Evolutionary conservation across 1,140 invertebrate genomes (phyloP), one percentile per base, ranked within the genome.

Genomic region (Drosophila orena): DNA sequence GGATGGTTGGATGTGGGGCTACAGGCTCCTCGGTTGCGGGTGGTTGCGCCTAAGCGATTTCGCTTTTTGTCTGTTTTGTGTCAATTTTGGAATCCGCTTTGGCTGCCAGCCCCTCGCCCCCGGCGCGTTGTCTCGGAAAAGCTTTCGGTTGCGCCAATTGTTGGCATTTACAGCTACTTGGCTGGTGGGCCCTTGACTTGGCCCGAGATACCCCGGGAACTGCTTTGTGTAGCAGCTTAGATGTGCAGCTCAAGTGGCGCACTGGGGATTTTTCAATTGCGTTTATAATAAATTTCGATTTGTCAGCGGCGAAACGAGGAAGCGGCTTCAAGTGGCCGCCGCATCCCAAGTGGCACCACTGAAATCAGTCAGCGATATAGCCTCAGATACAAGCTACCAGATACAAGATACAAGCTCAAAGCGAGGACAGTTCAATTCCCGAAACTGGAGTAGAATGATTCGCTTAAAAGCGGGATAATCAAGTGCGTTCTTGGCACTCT

Each of bases 261-360:
- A 62, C 50, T 77, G 75, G 84, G 83, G 79, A 89, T 88, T 88
- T 89, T 79, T 89, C 83, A 88, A 88, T 89, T 89, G 83, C 84
- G 84, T 88, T 89, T 83, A 88, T 89, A 88, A 83, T 76, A 88
- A 77, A 88, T 89, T 88, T 88, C 84, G 83, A 88, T 88, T 89
- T 88, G 84, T 88, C 84, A 89, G 84, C 84, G 66, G 44, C 55
- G 79, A 69, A 83, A 62, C 70, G 73, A 61, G 58, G 59, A 37
- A 85, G 53, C 60, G 47, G 14, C 73, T 22, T 62, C 57, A 66
- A 83, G 79, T 79, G 73, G 46, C 22, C 57, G 54, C 54, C 74
- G 56, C 59, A 55, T 70, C 64, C 50, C 57, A 68, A 81, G 79
- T 74, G 79, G n/a, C n/a, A n/a, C 68, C 68, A 56, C 35, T 42